Conservation (phyloP, 92 coral and sea anemone genomes). For the Montipora capitata region DNA sequence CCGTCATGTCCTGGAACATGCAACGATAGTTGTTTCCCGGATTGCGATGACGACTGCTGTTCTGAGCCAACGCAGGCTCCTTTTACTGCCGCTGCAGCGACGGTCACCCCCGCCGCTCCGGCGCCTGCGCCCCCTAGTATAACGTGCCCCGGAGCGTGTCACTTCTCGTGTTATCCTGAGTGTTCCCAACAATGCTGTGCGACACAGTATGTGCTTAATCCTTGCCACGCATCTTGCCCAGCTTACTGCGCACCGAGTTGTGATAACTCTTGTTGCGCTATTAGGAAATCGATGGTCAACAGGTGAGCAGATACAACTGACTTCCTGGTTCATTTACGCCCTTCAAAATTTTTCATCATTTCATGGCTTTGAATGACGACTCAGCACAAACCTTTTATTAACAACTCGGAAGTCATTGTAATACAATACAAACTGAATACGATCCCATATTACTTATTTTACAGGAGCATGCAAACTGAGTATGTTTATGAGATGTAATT, state of each 20-base stretch:
- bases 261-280: conserved; percentile 71
- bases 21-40: conserved; percentile 64
- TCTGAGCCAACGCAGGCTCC: conserved; percentile 19
- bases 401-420: too few species aligned
- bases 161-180: conserved; percentile 77
- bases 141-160: conserved; percentile 73
- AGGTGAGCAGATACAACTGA: too few species aligned
- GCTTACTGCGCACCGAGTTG: conserved; percentile 79
- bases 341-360: too few species aligned
- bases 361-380: too few species aligned
- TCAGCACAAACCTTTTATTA: too few species aligned
- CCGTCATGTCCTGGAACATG: conserved; percentile 68
- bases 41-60: conserved; percentile 70
- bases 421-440: too few species aligned
- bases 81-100: neutral
- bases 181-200: conserved; percentile 82
- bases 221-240: conserved; percentile 78
- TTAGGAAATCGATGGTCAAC: too few species aligned
- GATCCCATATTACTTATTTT: too few species aligned
- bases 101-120: neutral
- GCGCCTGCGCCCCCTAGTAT: conserved; percentile 40
- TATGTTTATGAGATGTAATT: too few species aligned
- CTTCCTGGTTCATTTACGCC: too few species aligned
- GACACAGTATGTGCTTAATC: conserved; percentile 43
- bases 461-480: too few species aligned